Conservation (phyloP, 1,140 invertebrate genomes). For the Andrena cerasifolii region DNA sequence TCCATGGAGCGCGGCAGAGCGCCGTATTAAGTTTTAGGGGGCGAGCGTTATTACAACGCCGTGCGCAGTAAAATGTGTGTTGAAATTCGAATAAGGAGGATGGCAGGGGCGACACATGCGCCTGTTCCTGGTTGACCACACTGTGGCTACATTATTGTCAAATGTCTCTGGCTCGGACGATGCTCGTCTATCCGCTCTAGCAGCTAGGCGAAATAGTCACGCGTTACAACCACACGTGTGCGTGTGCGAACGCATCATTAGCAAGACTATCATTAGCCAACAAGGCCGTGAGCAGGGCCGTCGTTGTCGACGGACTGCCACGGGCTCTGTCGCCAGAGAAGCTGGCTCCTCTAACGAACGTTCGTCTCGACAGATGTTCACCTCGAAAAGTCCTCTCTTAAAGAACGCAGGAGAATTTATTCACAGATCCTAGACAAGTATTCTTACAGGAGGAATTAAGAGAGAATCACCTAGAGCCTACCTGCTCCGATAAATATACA, state of each 20-base stretch:
- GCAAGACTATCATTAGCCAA: slow-evolving; percentile 81
- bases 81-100: background rate
- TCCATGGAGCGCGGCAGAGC: too few relatives aligned
- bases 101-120: background rate
- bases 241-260: slow-evolving; percentile 80
- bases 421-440: too few relatives aligned
- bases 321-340: background rate
- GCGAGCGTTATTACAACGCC: too few relatives aligned
- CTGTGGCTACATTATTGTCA: slow-evolving; percentile 15
- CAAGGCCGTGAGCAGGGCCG: slow-evolving; percentile 79
- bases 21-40: too few relatives aligned
- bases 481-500: too few relatives aligned
- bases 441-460: too few relatives aligned
- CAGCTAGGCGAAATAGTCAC: slow-evolving; percentile 63
- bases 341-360: background rate
- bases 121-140: background rate
- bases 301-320: slow-evolving; percentile 21
- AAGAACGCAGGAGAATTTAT: too few relatives aligned
- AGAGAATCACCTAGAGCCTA: too few relatives aligned
- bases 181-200: slow-evolving; percentile 34
- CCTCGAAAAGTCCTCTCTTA: too few relatives aligned
- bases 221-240: slow-evolving; percentile 64
- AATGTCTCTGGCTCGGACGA: slow-evolving; percentile 15
- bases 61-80: too few relatives aligned
- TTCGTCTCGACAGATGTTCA: too few relatives aligned